A percentile compares a stretch with the other conserved stretches of the same genome.
These are phyloP conservation scores for Spea bombifrons DNA, from an alignment of 2,113 vertebrate genomes.

Conservation along the genomic window DNA sequence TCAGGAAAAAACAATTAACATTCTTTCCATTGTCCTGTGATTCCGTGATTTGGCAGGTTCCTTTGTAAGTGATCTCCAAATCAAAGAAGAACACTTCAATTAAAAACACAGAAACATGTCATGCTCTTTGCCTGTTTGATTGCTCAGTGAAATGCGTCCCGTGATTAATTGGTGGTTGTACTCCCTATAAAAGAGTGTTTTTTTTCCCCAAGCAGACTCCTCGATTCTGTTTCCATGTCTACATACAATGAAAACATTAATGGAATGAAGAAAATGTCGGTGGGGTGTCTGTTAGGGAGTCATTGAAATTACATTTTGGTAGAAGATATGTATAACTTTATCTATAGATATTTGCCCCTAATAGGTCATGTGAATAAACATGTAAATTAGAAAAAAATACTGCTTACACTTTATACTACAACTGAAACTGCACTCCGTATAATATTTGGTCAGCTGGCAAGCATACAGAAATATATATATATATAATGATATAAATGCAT, in stretches of 20 bases:
- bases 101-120: not conserved
- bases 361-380: too few relatives aligned
- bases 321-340: too few relatives aligned
- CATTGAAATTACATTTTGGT: too few relatives aligned
- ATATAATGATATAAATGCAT: too few relatives aligned
- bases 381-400: too few relatives aligned
- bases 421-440: too few relatives aligned
- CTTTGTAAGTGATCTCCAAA: slow-evolving; percentile 6
- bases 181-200: slow-evolving; percentile 20
- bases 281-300: too few relatives aligned
- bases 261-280: too few relatives aligned
- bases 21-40: slow-evolving; percentile 25
- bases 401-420: too few relatives aligned
- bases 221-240: slow-evolving; percentile 26
- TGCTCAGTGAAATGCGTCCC: slow-evolving; percentile 12
- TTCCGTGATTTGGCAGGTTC: slow-evolving; percentile 13
- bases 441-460: too few relatives aligned
- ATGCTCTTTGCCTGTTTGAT: slow-evolving; percentile 13
- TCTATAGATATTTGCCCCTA: too few relatives aligned
- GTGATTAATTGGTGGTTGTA: slow-evolving; percentile 14
- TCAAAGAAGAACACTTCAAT: slow-evolving; percentile 4
- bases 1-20: slow-evolving; percentile 17
- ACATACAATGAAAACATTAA: not conserved
- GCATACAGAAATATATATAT: too few relatives aligned
- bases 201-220: not conserved